Percentiles rank a stretch among this genome's conserved stretches.
Conservation (phyloP, 2,797 vertebrate genomes). For the Tachyglossus aculeatus region DNA sequence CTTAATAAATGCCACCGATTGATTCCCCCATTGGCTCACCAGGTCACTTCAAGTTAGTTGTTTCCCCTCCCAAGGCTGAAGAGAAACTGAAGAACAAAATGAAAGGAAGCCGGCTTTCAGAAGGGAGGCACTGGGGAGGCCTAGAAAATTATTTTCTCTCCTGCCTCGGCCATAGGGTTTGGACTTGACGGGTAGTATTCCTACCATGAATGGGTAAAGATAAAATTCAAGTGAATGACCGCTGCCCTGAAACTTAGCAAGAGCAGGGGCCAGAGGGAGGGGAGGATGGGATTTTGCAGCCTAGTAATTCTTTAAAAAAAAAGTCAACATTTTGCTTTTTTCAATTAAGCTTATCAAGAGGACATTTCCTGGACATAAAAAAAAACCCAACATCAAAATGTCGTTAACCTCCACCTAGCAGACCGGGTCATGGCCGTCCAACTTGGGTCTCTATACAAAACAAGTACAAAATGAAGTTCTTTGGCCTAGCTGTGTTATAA, state of each 20-base stretch:
- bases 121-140: no score
- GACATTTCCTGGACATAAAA: constrained; percentile 46
- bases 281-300: background rate
- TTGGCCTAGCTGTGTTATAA: background rate
- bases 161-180: no score
- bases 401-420: constrained; percentile 27
- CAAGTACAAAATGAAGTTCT: constrained; percentile 38
- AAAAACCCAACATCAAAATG: background rate
- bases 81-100: no score
- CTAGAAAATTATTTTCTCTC: no score
- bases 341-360: constrained; percentile 8
- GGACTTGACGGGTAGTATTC: no score
- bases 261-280: background rate
- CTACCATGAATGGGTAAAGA: no score
- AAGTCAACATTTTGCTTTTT: constrained; percentile 1
- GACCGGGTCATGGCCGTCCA: constrained; percentile 7
- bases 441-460: background rate
- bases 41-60: no score
- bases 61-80: no score
- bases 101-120: background rate
- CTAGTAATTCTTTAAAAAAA: background rate
- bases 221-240: background rate
- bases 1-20: no score
- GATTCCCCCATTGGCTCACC: no score
- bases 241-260: background rate